Conservation (phyloP, 1,140 invertebrate genomes). For the Drosophila rufa region DNA sequence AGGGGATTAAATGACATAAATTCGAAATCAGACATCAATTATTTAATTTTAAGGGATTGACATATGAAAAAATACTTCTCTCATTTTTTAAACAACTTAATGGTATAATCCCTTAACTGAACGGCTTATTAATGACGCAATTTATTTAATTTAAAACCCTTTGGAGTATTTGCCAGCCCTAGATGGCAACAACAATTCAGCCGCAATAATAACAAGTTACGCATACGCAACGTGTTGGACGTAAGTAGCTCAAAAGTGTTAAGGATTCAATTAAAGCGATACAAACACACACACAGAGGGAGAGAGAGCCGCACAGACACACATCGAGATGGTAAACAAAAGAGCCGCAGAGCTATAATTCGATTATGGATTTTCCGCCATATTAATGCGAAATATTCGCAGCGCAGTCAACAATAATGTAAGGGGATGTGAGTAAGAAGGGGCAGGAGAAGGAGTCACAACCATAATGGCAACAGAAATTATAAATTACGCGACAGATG, state of each 20-base stretch:
- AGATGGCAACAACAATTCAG: constrained; percentile 46
- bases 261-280: constrained; percentile 83
- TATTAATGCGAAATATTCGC: constrained; percentile 83
- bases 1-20: background rate
- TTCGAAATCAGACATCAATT: background rate
- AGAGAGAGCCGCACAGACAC: constrained; percentile 19
- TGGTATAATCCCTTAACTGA: constrained; percentile 1
- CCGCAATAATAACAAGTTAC: constrained; percentile 74
- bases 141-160: constrained; percentile 24
- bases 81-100: background rate
- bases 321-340: constrained; percentile 68
- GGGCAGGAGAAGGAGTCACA: constrained; percentile 16
- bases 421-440: constrained; percentile 18
- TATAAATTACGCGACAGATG: constrained; percentile 82
- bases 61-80: background rate
- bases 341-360: constrained; percentile 79
- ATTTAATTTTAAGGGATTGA: background rate
- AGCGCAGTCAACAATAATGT: constrained; percentile 69
- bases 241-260: constrained; percentile 83
- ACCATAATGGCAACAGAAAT: constrained; percentile 81
- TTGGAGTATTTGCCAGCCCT: constrained; percentile 33
- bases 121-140: background rate
- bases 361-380: constrained; percentile 83
- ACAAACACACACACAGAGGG: constrained; percentile 57
- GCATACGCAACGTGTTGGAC: constrained; percentile 79